phyloP scores from a whole-genome alignment of 1,140 invertebrate species.

The Drosophila obscura region DNA sequence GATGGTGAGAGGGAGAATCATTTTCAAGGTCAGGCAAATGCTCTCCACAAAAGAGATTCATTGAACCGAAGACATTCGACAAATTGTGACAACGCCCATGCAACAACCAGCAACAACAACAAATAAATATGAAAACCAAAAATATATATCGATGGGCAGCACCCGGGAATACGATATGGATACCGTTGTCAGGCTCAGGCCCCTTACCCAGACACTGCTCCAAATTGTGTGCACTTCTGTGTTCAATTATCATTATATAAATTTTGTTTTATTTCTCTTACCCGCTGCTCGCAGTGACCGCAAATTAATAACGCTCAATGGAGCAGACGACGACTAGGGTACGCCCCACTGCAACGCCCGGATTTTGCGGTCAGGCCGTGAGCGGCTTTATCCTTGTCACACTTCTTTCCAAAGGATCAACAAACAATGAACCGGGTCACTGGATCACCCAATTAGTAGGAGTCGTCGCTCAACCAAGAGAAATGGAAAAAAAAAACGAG shows the following conservation, averaged over 20 bases:
- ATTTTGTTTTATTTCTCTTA: constrained; percentile 7
- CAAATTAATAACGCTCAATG: constrained; percentile 76
- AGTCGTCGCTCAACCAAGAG: no score
- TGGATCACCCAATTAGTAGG: background rate
- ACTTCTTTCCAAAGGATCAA: constrained; percentile 36
- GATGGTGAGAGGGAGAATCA: constrained; percentile 18
- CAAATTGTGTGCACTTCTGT: constrained; percentile 25
- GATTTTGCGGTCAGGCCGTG: constrained; percentile 15
- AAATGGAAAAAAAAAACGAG: no score
- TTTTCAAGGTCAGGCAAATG: constrained; percentile 66
- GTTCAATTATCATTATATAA: constrained; percentile 25
- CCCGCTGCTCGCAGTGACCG: constrained; percentile 35
- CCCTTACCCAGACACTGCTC: constrained; percentile 3
- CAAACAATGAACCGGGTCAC: no score
- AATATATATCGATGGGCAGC: no score
- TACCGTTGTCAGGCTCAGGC: background rate
- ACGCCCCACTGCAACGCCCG: constrained; percentile 9
- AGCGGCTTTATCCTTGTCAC: constrained; percentile 31
- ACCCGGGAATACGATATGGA: background rate
- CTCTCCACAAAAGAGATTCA: constrained; percentile 58
- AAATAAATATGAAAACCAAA: constrained; percentile 1
- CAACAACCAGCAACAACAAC: constrained; percentile 4
- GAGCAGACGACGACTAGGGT: constrained; percentile 17
- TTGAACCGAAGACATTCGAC: constrained; percentile 58
- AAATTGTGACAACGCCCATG: constrained; percentile 74